Evolutionary conservation across 2,797 vertebrate species (phyloP).

Genomic region (Sphenopsis melanotis): DNA sequence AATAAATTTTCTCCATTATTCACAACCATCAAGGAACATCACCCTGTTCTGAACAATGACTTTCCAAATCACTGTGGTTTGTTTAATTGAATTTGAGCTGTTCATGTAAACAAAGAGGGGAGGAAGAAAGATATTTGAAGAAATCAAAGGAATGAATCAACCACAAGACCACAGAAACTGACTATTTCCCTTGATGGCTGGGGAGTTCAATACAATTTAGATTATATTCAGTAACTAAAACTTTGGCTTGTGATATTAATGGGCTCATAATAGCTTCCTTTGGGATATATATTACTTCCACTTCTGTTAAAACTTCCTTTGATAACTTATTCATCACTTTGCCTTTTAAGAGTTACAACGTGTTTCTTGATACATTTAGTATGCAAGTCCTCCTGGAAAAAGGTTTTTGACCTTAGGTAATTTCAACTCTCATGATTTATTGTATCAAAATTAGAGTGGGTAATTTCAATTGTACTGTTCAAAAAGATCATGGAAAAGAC

Average conservation of each 20-base stretch:
- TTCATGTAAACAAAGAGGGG: neutral
- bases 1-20: neutral
- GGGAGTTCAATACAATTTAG: constrained; percentile 44
- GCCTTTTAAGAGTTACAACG: constrained; percentile 47
- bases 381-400: constrained; percentile 56
- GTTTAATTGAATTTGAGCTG: neutral
- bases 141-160: constrained; percentile 45
- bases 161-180: constrained; percentile 12
- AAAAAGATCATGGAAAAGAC: neutral
- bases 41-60: neutral
- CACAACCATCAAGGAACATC: neutral
- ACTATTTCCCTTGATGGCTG: neutral
- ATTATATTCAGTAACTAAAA: constrained; percentile 58
- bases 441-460: neutral
- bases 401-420: constrained; percentile 58
- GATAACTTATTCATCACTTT: constrained; percentile 70
- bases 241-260: constrained; percentile 58
- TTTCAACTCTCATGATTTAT: constrained; percentile 39
- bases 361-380: constrained; percentile 28
- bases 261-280: constrained; percentile 61
- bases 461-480: neutral
- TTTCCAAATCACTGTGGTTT: neutral
- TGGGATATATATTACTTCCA: constrained; percentile 63
- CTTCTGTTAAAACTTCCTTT: constrained; percentile 65
- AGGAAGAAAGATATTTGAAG: neutral